Evolutionary conservation across 2,797 vertebrate species (phyloP).

Genomic region (Salarias fasciatus): DNA sequence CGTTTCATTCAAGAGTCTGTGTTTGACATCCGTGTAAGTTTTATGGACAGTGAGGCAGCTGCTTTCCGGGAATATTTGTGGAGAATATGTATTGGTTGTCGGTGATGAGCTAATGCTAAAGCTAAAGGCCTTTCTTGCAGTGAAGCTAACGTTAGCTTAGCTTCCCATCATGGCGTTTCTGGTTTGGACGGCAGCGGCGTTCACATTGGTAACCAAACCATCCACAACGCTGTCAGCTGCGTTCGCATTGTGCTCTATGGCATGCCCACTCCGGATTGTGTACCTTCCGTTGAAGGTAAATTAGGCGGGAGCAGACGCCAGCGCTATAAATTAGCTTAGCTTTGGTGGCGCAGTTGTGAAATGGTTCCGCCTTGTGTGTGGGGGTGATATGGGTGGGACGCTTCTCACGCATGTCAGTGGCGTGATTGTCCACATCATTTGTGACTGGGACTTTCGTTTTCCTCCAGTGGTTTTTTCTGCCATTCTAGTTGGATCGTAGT

Average conservation of each 20-base stretch:
- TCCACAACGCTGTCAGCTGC: too few relatives aligned
- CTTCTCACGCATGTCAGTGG: too few relatives aligned
- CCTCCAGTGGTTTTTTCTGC: too few relatives aligned
- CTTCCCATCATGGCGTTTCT: neutral
- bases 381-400: too few relatives aligned
- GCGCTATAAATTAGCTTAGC: neutral
- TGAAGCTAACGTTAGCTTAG: slow-evolving; percentile 11
- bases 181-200: neutral
- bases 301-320: neutral
- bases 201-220: neutral
- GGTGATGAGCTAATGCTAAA: neutral
- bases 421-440: too few relatives aligned
- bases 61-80: neutral
- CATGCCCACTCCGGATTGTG: too few relatives aligned
- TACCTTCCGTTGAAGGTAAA: neutral
- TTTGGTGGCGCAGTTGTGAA: rapidly evolving
- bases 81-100: rapidly evolving
- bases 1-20: slow-evolving; percentile 17
- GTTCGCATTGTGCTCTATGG: too few relatives aligned
- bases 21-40: slow-evolving; percentile 67
- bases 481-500: too few relatives aligned
- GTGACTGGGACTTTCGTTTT: too few relatives aligned
- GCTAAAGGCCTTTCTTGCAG: slow-evolving; percentile 29
- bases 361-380: neutral
- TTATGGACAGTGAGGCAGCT: neutral